These are phyloP conservation scores for Antechinus stuartii DNA, from an alignment of 2,113 vertebrate species.

Conservation along the genomic window DNA sequence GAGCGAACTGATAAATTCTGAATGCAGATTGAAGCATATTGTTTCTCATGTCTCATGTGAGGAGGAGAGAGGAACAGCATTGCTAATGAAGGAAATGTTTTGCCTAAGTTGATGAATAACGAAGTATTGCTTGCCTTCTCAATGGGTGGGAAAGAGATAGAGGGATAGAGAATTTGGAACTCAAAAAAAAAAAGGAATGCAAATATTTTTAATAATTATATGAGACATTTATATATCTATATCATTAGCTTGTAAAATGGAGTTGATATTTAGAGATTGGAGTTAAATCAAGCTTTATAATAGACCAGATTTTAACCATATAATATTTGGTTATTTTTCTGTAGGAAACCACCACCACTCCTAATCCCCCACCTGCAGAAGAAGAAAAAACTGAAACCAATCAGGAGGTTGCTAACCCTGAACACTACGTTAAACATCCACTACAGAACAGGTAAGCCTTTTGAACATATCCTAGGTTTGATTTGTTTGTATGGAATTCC, in stretches of 20 bases:
- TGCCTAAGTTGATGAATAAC: not conserved
- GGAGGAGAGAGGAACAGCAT: not conserved
- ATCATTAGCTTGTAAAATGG: not conserved
- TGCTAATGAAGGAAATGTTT: not conserved
- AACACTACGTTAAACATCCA: slow-evolving; percentile 96
- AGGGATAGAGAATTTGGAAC: not conserved
- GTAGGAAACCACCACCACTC: slow-evolving; percentile 91
- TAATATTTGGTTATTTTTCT: slow-evolving; percentile 65
- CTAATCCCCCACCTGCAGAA: slow-evolving; percentile 89
- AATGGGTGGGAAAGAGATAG: not conserved
- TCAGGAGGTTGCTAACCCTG: slow-evolving; percentile 91
- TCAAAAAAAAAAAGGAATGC: not conserved
- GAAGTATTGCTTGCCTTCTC: not conserved
- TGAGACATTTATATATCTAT: not conserved
- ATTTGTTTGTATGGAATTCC: not conserved
- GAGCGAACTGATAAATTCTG: not conserved
- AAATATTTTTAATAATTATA: not conserved
- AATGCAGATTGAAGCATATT: not conserved
- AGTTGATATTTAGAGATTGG: not conserved
- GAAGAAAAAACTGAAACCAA: slow-evolving; percentile 88
- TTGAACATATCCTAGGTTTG: not conserved
- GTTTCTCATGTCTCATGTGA: not conserved
- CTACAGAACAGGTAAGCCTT: slow-evolving; percentile 94
- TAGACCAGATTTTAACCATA: not conserved
- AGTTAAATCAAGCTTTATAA: not conserved